Conservation (phyloP, 2,113 vertebrate genomes). For the Brachypodius melanocephalos region DNA sequence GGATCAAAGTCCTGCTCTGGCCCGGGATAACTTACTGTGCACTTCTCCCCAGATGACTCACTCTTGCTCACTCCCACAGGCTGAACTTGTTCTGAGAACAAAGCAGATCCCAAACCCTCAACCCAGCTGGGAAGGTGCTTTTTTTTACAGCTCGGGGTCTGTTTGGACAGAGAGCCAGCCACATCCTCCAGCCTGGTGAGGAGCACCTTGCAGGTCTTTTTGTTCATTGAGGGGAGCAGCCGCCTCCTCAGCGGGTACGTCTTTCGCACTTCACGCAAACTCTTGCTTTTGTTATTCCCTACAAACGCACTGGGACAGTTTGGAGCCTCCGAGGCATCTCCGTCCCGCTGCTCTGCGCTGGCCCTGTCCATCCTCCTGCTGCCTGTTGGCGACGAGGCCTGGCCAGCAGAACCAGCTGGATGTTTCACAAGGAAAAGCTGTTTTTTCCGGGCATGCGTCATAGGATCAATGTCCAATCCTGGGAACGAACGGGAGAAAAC, state of each 20-base stretch:
- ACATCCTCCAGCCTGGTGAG: conserved; percentile 87
- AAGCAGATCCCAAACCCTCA: conserved; percentile 50
- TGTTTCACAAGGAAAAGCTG: conserved; percentile 73
- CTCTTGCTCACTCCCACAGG: conserved; percentile 26
- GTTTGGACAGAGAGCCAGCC: conserved; percentile 68
- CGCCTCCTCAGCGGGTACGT: conserved; percentile 78
- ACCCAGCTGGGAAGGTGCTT: conserved; percentile 63
- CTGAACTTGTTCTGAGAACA: conserved; percentile 53
- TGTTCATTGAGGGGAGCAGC: conserved; percentile 62
- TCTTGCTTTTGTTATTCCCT: conserved; percentile 37
- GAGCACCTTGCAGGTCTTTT: conserved; percentile 87
- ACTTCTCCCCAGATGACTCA: conserved; percentile 18
- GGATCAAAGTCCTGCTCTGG: conserved; percentile 56
- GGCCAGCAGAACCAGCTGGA: conserved; percentile 68
- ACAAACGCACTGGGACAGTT: not conserved
- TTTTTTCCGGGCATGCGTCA: conserved; percentile 80
- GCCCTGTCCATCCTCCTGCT: conserved; percentile 69
- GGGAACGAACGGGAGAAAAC: conserved; percentile 41
- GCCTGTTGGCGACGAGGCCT: conserved; percentile 52
- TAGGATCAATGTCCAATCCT: conserved; percentile 72
- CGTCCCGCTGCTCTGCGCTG: conserved; percentile 36
- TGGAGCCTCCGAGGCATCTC: conserved; percentile 1
- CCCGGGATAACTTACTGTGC: conserved; percentile 2
- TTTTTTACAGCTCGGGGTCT: conserved; percentile 57
- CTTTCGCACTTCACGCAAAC: conserved; percentile 72